Conservation (phyloP, 64 coral and sea anemone species). For the Hydrozoanthus tunicans region DNA sequence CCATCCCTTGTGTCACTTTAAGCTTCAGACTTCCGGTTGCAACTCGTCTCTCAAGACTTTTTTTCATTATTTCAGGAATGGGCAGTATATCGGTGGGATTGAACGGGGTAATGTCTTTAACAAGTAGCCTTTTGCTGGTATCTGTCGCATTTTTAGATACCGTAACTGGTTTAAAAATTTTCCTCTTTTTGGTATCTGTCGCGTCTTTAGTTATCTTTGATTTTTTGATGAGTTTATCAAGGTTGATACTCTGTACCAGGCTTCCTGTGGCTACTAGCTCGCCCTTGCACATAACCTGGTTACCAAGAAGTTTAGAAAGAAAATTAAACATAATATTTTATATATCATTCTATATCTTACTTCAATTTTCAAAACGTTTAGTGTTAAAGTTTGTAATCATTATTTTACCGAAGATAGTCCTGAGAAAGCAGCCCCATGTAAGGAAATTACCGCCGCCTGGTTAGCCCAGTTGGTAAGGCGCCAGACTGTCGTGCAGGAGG, state of each 20-base stretch:
- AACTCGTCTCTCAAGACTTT: background rate
- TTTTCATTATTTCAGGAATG: constrained; percentile 8
- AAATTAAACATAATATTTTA: background rate
- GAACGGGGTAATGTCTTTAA: background rate
- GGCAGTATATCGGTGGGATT: background rate
- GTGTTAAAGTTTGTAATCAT: too few relatives aligned
- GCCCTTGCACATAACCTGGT: constrained; percentile 44
- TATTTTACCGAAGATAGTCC: too few relatives aligned
- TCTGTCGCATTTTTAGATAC: background rate
- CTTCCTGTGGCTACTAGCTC: constrained; percentile 24
- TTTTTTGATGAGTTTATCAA: background rate
- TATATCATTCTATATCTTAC: background rate
- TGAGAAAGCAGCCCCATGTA: too few relatives aligned
- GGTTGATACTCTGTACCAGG: background rate
- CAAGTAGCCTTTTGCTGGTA: background rate
- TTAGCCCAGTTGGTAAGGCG: too few relatives aligned
- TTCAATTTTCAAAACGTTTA: too few relatives aligned
- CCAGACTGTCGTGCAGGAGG: too few relatives aligned
- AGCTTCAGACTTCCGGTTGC: constrained; percentile 61
- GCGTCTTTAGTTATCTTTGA: background rate
- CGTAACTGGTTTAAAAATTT: background rate
- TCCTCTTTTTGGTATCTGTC: background rate
- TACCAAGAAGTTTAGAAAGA: background rate
- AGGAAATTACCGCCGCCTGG: too few relatives aligned
- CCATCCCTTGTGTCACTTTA: constrained; percentile 77